Conservation (phyloP, 2,113 vertebrate species). For the Tupaia tana region DNA sequence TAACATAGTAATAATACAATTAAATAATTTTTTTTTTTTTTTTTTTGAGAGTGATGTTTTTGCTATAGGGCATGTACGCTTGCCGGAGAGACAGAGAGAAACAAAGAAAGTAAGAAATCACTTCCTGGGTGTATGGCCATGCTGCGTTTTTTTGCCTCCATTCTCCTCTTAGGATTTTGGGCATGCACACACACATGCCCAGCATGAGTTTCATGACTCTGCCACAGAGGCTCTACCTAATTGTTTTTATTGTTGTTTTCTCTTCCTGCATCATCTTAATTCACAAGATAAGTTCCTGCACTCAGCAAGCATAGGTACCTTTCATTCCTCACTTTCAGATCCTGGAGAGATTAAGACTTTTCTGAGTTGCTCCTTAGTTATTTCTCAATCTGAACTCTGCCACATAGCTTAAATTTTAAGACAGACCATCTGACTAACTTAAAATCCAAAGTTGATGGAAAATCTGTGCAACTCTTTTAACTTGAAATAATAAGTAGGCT, state of each 20-base stretch:
- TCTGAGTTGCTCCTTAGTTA: background rate
- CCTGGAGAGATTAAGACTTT: background rate
- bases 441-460: background rate
- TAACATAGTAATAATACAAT: too few species aligned
- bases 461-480: background rate
- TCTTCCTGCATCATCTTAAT: background rate
- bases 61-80: too few species aligned
- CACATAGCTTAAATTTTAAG: background rate
- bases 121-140: too few species aligned
- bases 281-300: background rate
- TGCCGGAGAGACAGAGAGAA: too few species aligned
- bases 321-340: background rate
- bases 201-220: too few species aligned
- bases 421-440: background rate
- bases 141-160: too few species aligned
- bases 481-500: constrained; percentile 1
- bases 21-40: too few species aligned
- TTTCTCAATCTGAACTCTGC: background rate
- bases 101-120: too few species aligned
- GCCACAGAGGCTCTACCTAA: too few species aligned
- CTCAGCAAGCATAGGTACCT: background rate
- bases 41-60: too few species aligned
- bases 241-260: background rate
- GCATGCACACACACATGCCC: too few species aligned
- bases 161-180: too few species aligned